Evolutionary conservation across 2,888 invertebrate genomes (phyloP).

Genomic region (Auanema sp.): DNA sequence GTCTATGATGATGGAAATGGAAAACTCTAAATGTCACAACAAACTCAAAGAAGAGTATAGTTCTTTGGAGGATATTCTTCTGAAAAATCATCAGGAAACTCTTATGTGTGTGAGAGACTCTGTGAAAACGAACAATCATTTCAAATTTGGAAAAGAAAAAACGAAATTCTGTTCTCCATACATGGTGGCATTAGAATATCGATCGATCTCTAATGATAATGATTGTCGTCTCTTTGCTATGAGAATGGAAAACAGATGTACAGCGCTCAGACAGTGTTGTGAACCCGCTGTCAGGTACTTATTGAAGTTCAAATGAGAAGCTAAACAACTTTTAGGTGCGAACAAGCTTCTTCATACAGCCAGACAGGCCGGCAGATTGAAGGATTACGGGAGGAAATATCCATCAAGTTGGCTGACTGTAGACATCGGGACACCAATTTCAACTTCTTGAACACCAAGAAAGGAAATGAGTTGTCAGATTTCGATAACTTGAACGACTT

Average conservation of each 20-base stretch:
- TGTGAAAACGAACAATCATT: too few relatives aligned
- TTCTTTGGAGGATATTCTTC: too few relatives aligned
- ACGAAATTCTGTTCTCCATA: slow-evolving; percentile 13
- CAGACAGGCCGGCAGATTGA: slow-evolving; percentile 31
- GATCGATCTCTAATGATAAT: not conserved
- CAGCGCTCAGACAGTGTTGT: slow-evolving; percentile 34
- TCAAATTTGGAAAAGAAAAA: too few relatives aligned
- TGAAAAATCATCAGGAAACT: too few relatives aligned
- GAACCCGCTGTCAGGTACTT: slow-evolving; percentile 32
- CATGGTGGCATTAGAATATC: not conserved
- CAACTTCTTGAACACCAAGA: not conserved
- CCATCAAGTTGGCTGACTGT: slow-evolving; percentile 41
- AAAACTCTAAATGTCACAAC: too few relatives aligned
- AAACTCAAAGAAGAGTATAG: too few relatives aligned
- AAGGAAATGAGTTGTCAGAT: slow-evolving; percentile 1
- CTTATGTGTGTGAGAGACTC: too few relatives aligned
- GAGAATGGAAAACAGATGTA: slow-evolving; percentile 31
- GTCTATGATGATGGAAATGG: too few relatives aligned
- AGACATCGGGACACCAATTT: not conserved
- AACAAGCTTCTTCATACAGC: slow-evolving; percentile 29
- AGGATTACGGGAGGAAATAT: slow-evolving; percentile 33
- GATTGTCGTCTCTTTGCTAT: slow-evolving; percentile 3
- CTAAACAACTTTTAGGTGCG: slow-evolving; percentile 26
- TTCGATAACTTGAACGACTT: not conserved
- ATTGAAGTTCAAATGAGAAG: not conserved